Evolutionary conservation across 1,140 invertebrate genomes (phyloP), one percentile per base, ranked within the genome.

Genomic region (Coenobita brevimanus): DNA sequence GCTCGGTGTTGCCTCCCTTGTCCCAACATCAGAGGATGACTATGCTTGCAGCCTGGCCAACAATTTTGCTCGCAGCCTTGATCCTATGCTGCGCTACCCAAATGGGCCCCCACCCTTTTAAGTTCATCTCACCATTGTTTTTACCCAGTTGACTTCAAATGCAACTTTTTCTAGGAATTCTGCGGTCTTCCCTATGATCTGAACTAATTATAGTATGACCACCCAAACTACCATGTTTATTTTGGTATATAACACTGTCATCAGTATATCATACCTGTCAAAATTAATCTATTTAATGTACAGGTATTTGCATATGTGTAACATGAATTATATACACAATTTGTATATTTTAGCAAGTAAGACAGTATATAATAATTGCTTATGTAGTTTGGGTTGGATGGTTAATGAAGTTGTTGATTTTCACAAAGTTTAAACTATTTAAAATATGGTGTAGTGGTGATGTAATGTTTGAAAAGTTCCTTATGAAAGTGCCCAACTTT

Each of bases 61-160:
- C 91, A 97, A 95, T 87, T 96, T 98, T 88, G 92, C 92, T 13
- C 78, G 91, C 36, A 93, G 92, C 50, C 94, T 98, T 30, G 96
- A 97, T 85, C 97, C 97, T 30, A 95, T 97, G 93, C 94, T 98
- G 90, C 94, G 95, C 38, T 98, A 98, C 93, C 95, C 96, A 36
- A 95, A 98, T 91, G 97, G 97, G 85, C 97, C 97, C 38, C 97
- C 97, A 62, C 97, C 97, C 33, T 94, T 97, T 17, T 98, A 95
- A 93, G 27, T n/a, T n/a, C n/a, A 15, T 38, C 41, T n/a, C 24
- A 15, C n/a, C 4, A 6, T 60, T 43, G 76, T 46, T 57, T 27
- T 27, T 57, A 41, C 71, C 15, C 75, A 3, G 38, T 1, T 27
- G 2, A 46, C 27, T 43, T 71, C 67, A 21, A 21, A 27, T 3